Conservation (phyloP, 2,888 invertebrate genomes). For the Apamea crenata region DNA sequence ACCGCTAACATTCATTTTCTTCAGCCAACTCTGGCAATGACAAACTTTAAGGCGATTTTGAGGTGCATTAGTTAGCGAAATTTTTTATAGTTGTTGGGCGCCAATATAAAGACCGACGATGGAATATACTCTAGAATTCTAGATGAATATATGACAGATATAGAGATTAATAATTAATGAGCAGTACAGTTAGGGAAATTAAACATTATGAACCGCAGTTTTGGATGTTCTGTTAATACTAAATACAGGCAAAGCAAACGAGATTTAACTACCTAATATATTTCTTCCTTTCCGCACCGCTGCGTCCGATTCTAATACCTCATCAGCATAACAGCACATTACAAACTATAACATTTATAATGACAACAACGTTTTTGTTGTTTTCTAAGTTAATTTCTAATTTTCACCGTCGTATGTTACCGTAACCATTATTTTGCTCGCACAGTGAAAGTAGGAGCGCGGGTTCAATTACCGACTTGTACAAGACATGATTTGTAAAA, state of each 20-base stretch:
- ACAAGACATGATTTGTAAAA: constrained; percentile 64
- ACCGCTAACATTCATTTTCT: constrained; percentile 15
- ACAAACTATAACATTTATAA: constrained; percentile 49
- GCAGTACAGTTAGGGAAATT: not conserved
- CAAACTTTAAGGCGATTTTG: not conserved
- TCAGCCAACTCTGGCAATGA: not conserved
- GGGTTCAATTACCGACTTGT: constrained; percentile 61
- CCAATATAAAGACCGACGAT: not conserved
- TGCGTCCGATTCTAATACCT: constrained; percentile 30
- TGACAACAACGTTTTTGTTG: constrained; percentile 66
- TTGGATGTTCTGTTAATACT: not conserved
- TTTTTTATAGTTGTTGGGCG: not conserved
- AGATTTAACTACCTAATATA: constrained; percentile 14
- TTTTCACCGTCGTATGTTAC: constrained; percentile 81
- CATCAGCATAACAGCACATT: constrained; percentile 50
- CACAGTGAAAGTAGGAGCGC: constrained; percentile 79
- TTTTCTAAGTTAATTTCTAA: constrained; percentile 80
- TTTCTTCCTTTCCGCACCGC: constrained; percentile 24
- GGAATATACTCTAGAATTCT: not conserved
- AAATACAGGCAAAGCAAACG: constrained; percentile 5
- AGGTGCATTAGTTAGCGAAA: not conserved
- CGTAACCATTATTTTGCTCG: constrained; percentile 79
- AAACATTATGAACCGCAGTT: not conserved
- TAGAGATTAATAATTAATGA: not conserved
- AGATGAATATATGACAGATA: not conserved